phyloP scores from a whole-genome alignment of 2,113 vertebrate species.

The Accipiter virgatus region DNA sequence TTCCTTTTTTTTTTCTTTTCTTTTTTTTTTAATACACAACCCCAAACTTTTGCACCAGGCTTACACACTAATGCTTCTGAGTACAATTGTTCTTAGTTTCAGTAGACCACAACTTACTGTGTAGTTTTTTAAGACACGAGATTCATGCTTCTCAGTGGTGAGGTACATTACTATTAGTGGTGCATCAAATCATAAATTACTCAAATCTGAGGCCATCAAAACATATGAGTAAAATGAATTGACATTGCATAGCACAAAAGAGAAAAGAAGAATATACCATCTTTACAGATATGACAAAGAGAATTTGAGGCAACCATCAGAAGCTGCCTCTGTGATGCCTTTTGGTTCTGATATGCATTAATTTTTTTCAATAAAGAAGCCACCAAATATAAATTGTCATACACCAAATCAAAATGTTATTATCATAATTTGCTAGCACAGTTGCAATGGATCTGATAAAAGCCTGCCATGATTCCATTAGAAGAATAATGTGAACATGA shows the following conservation, averaged over 20 bases:
- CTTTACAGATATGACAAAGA: not conserved
- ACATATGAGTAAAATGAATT: not conserved
- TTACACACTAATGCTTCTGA: not conserved
- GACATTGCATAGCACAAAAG: not conserved
- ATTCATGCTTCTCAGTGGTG: not conserved
- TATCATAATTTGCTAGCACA: not conserved
- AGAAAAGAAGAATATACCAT: not conserved
- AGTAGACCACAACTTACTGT: not conserved
- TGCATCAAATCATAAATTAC: not conserved
- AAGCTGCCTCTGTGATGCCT: not conserved
- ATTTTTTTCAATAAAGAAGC: not conserved
- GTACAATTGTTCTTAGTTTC: not conserved
- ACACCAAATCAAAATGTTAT: not conserved
- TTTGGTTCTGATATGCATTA: not conserved
- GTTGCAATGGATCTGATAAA: not conserved
- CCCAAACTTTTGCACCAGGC: not conserved
- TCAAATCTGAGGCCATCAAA: not conserved
- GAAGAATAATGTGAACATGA: not conserved
- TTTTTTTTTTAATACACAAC: not conserved
- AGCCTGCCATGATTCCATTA: not conserved
- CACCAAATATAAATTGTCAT: not conserved
- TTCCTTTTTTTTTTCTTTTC: not conserved
- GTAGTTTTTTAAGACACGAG: not conserved
- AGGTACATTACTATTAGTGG: not conserved
- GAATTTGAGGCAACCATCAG: not conserved